These are phyloP conservation scores for Diabrotica undecimpunctata DNA, from an alignment of 1,140 invertebrate genomes.

Conservation along the genomic window DNA sequence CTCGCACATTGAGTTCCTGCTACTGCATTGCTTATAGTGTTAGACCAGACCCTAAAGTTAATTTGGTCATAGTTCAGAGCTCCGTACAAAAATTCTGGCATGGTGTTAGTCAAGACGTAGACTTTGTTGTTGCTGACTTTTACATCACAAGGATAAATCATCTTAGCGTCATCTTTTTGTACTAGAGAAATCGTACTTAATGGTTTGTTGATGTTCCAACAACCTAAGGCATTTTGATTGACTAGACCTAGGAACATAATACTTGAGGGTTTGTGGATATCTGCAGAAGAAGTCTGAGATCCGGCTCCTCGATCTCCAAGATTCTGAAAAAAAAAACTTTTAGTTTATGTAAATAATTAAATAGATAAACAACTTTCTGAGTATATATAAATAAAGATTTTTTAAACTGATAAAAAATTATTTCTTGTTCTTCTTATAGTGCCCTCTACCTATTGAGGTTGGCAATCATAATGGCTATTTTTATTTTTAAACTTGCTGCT, in stretches of 20 bases:
- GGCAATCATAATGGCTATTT: too few species aligned
- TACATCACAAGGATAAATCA: constrained; percentile 62
- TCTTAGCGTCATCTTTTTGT: constrained; percentile 52
- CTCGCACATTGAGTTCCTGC: constrained; percentile 35
- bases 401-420: too few species aligned
- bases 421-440: too few species aligned
- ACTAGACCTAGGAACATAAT: constrained; percentile 64
- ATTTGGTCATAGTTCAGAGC: constrained; percentile 53
- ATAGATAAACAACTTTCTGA: too few species aligned
- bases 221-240: constrained; percentile 62
- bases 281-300: constrained; percentile 61
- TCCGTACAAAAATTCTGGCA: constrained; percentile 59
- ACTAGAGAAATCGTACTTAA: constrained; percentile 58
- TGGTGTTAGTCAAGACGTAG: constrained; percentile 58
- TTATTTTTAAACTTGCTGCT: too few species aligned
- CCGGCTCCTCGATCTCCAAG: constrained; percentile 57
- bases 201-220: constrained; percentile 62
- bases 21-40: constrained; percentile 34
- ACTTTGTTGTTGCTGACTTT: constrained; percentile 54
- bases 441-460: too few species aligned
- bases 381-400: too few species aligned
- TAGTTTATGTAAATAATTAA: not conserved
- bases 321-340: constrained; percentile 44
- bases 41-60: constrained; percentile 57
- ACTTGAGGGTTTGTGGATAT: constrained; percentile 51